These are phyloP conservation scores for Pteromalus puparum DNA, from an alignment of 1,140 invertebrate species.

Conservation along the genomic window DNA sequence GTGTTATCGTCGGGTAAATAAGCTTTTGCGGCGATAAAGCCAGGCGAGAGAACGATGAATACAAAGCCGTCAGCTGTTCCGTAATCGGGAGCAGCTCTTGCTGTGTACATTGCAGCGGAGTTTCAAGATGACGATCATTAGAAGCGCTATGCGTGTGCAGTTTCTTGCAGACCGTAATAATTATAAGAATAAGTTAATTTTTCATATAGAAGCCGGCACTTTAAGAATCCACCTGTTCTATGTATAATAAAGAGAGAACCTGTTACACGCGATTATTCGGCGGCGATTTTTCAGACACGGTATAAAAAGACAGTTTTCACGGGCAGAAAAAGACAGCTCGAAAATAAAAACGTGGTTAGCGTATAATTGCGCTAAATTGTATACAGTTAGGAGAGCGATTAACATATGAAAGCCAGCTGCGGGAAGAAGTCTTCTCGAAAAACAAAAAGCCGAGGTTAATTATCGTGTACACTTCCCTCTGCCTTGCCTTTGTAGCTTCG, in stretches of 20 bases:
- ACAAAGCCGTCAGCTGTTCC: slow-evolving; percentile 27
- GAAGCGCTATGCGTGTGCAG: too few species aligned
- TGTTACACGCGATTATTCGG: too few species aligned
- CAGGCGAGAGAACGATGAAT: neutral
- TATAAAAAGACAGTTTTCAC: too few species aligned
- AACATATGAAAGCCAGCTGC: neutral
- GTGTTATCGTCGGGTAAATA: slow-evolving; percentile 38
- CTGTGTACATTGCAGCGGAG: too few species aligned
- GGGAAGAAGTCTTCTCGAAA: neutral
- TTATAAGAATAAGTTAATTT: too few species aligned
- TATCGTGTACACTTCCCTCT: neutral
- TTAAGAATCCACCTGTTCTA: too few species aligned
- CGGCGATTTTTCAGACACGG: too few species aligned
- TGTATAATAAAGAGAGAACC: too few species aligned
- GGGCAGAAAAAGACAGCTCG: too few species aligned
- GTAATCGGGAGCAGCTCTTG: slow-evolving; percentile 2
- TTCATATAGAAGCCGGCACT: too few species aligned
- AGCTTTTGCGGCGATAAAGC: slow-evolving; percentile 17
- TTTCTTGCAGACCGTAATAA: too few species aligned
- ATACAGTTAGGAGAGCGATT: neutral
- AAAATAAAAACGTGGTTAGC: neutral
- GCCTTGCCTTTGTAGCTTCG: neutral
- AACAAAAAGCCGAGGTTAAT: neutral
- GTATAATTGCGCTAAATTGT: neutral
- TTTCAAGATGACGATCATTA: too few species aligned